Percentiles rank a stretch among this genome's conserved stretches.
These are phyloP conservation scores for Oxyruncus cristatus DNA, from an alignment of 2,113 vertebrate species.

Conservation along the genomic window DNA sequence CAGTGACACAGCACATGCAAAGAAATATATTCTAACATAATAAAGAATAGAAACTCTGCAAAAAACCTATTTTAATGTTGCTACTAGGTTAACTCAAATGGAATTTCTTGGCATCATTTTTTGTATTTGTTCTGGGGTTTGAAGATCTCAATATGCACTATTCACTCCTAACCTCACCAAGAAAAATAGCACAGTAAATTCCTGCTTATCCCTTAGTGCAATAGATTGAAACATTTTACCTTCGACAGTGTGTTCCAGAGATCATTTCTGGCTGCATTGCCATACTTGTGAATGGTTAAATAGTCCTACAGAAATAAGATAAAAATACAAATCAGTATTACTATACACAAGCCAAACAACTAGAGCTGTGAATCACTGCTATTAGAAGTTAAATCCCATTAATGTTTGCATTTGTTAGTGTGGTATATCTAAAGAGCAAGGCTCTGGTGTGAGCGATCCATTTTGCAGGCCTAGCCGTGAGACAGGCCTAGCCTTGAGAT, in stretches of 20 bases:
- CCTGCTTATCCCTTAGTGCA: background rate
- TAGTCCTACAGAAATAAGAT: slow-evolving; percentile 83
- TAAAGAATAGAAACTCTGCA: background rate
- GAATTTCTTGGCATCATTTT: background rate
- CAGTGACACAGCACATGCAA: background rate
- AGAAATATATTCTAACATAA: background rate
- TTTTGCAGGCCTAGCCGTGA: too few species aligned
- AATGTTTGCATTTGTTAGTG: slow-evolving; percentile 30
- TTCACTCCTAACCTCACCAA: background rate
- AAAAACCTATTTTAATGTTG: background rate
- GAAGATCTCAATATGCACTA: background rate
- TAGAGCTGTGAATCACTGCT: slow-evolving; percentile 5
- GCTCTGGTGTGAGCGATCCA: too few species aligned
- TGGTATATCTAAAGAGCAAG: too few species aligned
- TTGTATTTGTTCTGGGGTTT: background rate
- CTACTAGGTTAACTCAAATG: background rate
- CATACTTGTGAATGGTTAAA: slow-evolving; percentile 92
- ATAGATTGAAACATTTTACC: slow-evolving; percentile 74
- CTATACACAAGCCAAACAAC: slow-evolving; percentile 40
- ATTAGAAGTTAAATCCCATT: slow-evolving; percentile 7
- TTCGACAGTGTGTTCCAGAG: slow-evolving; percentile 91
- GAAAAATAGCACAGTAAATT: background rate
- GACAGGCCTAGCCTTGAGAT: too few species aligned
- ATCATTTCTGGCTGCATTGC: slow-evolving; percentile 92
- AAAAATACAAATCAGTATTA: slow-evolving; percentile 62